These are phyloP conservation scores for Erebia aethiops DNA, from an alignment of 2,888 invertebrate genomes.

Conservation along the genomic window DNA sequence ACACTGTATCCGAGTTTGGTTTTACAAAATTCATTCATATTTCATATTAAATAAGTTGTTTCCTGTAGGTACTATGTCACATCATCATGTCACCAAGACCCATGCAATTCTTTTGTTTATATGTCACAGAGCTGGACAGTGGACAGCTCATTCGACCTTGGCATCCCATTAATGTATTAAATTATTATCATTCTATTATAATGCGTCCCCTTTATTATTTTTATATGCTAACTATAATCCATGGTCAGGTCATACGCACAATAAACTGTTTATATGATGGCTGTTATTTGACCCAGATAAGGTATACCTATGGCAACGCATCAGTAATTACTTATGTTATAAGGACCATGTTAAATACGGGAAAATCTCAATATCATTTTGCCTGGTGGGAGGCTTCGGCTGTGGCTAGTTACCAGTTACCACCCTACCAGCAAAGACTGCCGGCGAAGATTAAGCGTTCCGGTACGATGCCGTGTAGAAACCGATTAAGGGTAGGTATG, in stretches of 20 bases:
- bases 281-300: background rate
- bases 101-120: slow-evolving; percentile 38
- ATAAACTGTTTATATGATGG: slow-evolving; percentile 15
- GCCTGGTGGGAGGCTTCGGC: too few species aligned
- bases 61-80: slow-evolving; percentile 8
- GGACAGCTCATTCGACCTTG: slow-evolving; percentile 27
- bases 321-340: background rate
- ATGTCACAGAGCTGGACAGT: slow-evolving; percentile 27
- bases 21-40: background rate
- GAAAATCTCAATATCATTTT: too few species aligned
- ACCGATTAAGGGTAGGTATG: too few species aligned
- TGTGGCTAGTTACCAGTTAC: too few species aligned
- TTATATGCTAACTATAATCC: slow-evolving; percentile 21
- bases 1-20: too few species aligned
- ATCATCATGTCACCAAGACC: slow-evolving; percentile 16
- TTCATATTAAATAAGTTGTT: slow-evolving; percentile 5
- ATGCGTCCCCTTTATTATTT: slow-evolving; percentile 18
- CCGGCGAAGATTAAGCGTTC: too few species aligned
- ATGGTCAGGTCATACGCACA: slow-evolving; percentile 19
- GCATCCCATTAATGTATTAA: slow-evolving; percentile 20
- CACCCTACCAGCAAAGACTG: too few species aligned
- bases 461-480: too few species aligned
- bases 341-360: background rate
- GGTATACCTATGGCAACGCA: background rate
- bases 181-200: slow-evolving; percentile 11